These are phyloP conservation scores for Todiramphus saurophagus DNA, from an alignment of 2,113 vertebrate genomes.

Conservation along the genomic window DNA sequence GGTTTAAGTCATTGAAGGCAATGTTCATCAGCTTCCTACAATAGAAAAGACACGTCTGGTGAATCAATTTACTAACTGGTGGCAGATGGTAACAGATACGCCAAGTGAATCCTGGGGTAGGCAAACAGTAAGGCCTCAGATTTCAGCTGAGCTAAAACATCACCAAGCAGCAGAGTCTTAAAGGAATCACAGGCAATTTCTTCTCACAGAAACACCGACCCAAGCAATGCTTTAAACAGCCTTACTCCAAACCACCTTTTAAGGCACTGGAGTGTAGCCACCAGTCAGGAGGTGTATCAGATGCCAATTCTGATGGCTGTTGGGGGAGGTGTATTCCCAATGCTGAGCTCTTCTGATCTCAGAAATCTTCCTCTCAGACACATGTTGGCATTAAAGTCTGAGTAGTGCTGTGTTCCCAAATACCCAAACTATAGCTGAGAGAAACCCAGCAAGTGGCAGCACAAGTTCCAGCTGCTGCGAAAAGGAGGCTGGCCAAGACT, in stretches of 20 bases:
- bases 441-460: neutral
- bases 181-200: neutral
- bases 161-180: neutral
- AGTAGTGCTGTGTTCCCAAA: neutral
- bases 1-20: conserved; percentile 92
- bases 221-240: neutral
- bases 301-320: neutral
- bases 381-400: neutral
- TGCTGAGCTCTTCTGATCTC: neutral
- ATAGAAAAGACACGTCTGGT: neutral
- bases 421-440: neutral
- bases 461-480: neutral
- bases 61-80: neutral
- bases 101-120: neutral
- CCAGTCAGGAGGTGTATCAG: neutral
- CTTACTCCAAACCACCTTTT: neutral
- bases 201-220: neutral
- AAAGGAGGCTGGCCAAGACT: neutral
- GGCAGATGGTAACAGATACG: neutral
- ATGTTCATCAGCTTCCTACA: conserved; percentile 85
- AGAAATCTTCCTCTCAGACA: neutral
- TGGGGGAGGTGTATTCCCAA: neutral
- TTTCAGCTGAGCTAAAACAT: neutral
- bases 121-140: neutral
- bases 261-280: neutral